Evolutionary conservation across 2,888 invertebrate species (phyloP).

Genomic region (Agrotis exclamationis): DNA sequence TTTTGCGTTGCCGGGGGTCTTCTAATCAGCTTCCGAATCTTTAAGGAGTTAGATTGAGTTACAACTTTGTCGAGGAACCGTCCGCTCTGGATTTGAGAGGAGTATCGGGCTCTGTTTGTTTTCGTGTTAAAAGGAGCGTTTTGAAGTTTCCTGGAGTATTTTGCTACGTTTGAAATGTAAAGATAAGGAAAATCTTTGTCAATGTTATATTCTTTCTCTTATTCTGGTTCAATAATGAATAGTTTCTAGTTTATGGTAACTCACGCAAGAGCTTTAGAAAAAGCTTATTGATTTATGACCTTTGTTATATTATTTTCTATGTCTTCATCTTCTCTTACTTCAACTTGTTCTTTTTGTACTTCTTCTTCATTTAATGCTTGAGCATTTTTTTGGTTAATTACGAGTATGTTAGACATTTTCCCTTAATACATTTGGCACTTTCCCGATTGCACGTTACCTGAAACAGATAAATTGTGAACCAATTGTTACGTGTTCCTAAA

Average conservation of each 20-base stretch:
- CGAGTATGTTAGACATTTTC: no score
- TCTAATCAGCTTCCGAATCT: constrained; percentile 80
- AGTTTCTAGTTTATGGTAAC: not conserved
- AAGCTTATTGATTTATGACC: not conserved
- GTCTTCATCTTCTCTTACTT: no score
- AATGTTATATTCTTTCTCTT: not conserved
- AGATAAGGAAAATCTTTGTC: constrained; percentile 8
- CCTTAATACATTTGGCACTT: no score
- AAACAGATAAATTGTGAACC: not conserved
- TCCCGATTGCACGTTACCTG: no score
- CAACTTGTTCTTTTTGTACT: no score
- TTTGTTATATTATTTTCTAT: not conserved
- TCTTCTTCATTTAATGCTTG: no score
- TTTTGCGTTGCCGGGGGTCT: constrained; percentile 69
- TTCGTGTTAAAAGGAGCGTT: constrained; percentile 52
- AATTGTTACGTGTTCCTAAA: constrained; percentile 23
- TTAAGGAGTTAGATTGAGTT: constrained; percentile 81
- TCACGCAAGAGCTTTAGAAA: not conserved
- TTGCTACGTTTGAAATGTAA: constrained; percentile 28
- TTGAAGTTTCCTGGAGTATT: constrained; percentile 42
- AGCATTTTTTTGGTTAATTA: no score
- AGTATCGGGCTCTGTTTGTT: constrained; percentile 65
- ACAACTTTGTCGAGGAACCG: constrained; percentile 72
- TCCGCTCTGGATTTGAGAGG: constrained; percentile 63
- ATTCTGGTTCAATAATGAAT: not conserved